phyloP scores from a whole-genome alignment of 2,888 invertebrate species.

The Meta bourneti region DNA sequence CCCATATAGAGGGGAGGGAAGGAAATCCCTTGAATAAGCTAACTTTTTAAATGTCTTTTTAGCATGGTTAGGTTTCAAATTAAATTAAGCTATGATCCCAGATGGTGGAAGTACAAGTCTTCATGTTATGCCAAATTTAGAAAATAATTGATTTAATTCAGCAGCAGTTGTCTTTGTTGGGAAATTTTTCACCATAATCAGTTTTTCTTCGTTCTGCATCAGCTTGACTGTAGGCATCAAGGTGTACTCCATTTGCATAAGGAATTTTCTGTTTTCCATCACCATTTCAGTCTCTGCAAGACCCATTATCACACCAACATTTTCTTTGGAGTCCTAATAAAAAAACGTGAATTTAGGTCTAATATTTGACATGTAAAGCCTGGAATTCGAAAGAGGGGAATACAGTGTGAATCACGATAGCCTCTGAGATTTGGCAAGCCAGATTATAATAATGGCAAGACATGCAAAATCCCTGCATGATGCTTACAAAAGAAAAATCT shows the following conservation, averaged over 20 bases:
- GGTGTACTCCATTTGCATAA: conserved; percentile 92
- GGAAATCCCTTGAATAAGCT: conserved; percentile 93
- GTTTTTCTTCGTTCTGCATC: conserved; percentile 89
- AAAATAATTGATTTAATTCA: conserved; percentile 89
- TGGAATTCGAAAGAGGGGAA: no score
- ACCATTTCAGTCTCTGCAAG: conserved; percentile 98
- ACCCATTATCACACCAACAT: conserved; percentile 95
- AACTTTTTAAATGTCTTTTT: conserved; percentile 92
- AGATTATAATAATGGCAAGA: no score
- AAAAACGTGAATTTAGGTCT: no score
- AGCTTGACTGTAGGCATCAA: conserved; percentile 88
- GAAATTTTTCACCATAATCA: conserved; percentile 96
- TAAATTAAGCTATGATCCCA: conserved; percentile 91
- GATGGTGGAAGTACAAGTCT: conserved; percentile 93
- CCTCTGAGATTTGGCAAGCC: no score
- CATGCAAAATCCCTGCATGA: no score
- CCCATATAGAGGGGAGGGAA: no score
- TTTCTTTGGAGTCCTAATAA: conserved; percentile 83
- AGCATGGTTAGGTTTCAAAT: conserved; percentile 95
- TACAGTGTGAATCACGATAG: no score
- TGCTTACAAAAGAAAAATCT: no score
- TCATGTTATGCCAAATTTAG: conserved; percentile 89
- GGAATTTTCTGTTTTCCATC: conserved; percentile 91
- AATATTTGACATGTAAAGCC: no score
- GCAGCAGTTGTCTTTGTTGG: conserved; percentile 88